Evolutionary conservation across 2,888 invertebrate species (phyloP).

Genomic region (Limnephilus auricula): DNA sequence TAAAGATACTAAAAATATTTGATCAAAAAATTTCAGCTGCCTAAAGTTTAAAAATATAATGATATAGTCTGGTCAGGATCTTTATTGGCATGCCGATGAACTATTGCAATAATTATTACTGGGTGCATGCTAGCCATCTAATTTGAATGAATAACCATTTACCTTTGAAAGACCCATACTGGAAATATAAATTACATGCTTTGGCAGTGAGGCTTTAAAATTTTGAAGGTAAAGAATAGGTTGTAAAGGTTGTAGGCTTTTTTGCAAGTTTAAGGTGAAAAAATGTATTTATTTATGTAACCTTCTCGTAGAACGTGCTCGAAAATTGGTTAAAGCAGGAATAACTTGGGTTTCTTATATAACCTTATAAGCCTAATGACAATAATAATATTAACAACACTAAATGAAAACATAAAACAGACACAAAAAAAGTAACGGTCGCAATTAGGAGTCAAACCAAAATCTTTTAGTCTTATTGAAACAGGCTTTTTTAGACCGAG

Average conservation of each 20-base stretch:
- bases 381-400: too few relatives aligned
- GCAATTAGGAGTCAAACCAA: too few relatives aligned
- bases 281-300: neutral
- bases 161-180: neutral
- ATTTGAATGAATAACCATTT: neutral
- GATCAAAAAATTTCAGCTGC: neutral
- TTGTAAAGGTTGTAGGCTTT: neutral
- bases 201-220: neutral
- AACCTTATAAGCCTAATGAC: too few relatives aligned
- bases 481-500: too few relatives aligned
- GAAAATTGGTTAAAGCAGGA: too few relatives aligned
- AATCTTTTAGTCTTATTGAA: too few relatives aligned
- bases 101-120: neutral
- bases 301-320: neutral
- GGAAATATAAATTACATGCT: neutral
- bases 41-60: neutral
- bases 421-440: too few relatives aligned
- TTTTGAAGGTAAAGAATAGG: neutral
- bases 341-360: too few relatives aligned
- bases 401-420: too few relatives aligned
- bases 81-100: neutral
- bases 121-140: neutral
- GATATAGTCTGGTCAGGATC: conserved; percentile 5
- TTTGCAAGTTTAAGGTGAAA: neutral
- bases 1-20: neutral